Conservation (phyloP, 2,797 vertebrate genomes). For the Antennarius maculatus region DNA sequence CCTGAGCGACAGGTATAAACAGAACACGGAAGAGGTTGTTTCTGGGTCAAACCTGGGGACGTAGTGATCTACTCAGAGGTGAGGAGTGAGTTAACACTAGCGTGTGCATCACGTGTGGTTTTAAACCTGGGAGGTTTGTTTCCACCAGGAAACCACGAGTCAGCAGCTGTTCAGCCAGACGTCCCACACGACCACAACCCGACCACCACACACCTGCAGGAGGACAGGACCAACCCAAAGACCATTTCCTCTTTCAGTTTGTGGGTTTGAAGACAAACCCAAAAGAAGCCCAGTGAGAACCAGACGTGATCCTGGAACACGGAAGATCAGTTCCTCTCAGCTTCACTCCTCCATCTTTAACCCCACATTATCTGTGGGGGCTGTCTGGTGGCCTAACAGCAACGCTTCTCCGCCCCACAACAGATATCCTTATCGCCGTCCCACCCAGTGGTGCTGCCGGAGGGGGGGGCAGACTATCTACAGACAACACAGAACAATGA, state of each 20-base stretch:
- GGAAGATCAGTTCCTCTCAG: too few relatives aligned
- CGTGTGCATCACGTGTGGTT: constrained; percentile 3
- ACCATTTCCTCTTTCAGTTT: not conserved
- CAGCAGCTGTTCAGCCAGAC: constrained; percentile 45
- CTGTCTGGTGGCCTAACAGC: constrained; percentile 40
- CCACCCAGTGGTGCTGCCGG: constrained; percentile 51
- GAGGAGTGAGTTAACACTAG: too few relatives aligned
- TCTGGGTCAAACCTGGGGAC: not conserved
- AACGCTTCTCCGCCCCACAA: constrained; percentile 46
- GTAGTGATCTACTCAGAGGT: too few relatives aligned
- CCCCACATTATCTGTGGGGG: constrained; percentile 48
- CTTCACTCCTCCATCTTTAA: constrained; percentile 34
- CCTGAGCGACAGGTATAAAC: not conserved
- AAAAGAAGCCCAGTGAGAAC: too few relatives aligned
- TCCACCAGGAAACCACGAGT: constrained; percentile 24
- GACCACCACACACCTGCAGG: constrained; percentile 43
- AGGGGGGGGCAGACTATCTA: constrained; percentile 6
- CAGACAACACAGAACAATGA: constrained; percentile 12
- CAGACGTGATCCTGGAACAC: too few relatives aligned
- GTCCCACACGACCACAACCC: constrained; percentile 5
- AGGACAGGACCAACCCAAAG: constrained; percentile 6
- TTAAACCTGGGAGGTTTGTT: constrained; percentile 16
- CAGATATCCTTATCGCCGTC: constrained; percentile 65
- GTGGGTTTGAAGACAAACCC: too few relatives aligned
- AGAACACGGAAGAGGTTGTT: not conserved